These are phyloP conservation scores for Cantharis flavilabris DNA, from an alignment of 2,888 invertebrate species.

Conservation along the genomic window DNA sequence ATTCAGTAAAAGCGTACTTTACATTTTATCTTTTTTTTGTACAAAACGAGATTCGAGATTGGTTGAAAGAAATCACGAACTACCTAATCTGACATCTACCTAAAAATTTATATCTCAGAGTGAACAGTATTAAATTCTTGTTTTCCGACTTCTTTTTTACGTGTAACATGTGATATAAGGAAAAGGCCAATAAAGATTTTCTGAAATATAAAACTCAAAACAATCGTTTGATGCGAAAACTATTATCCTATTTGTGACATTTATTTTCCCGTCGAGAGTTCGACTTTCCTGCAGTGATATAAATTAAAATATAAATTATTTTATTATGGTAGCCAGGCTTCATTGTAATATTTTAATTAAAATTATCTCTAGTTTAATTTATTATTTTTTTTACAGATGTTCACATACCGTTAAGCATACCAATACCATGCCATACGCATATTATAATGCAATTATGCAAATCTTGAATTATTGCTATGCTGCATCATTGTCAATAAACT, in stretches of 20 bases:
- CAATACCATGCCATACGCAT: too few relatives aligned
- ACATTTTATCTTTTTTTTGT: neutral
- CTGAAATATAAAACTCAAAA: neutral
- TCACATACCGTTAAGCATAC: too few relatives aligned
- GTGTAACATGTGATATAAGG: neutral
- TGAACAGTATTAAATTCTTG: constrained; percentile 5
- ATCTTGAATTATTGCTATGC: neutral
- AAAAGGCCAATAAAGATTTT: neutral
- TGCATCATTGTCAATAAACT: neutral
- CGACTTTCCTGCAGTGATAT: neutral
- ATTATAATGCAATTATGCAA: neutral
- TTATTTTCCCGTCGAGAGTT: neutral
- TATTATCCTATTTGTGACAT: neutral
- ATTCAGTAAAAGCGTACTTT: neutral
- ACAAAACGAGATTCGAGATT: neutral
- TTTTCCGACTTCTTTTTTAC: neutral
- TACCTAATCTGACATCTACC: constrained; percentile 8
- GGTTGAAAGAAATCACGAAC: constrained; percentile 1
- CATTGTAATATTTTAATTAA: neutral
- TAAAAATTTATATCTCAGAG: constrained; percentile 11
- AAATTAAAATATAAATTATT: neutral
- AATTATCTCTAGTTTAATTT: too few relatives aligned
- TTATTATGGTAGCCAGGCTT: neutral
- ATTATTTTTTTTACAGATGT: too few relatives aligned
- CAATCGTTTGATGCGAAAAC: neutral